phyloP scores from a whole-genome alignment of 2,888 invertebrate species.

The Allophyes oxyacanthae region DNA sequence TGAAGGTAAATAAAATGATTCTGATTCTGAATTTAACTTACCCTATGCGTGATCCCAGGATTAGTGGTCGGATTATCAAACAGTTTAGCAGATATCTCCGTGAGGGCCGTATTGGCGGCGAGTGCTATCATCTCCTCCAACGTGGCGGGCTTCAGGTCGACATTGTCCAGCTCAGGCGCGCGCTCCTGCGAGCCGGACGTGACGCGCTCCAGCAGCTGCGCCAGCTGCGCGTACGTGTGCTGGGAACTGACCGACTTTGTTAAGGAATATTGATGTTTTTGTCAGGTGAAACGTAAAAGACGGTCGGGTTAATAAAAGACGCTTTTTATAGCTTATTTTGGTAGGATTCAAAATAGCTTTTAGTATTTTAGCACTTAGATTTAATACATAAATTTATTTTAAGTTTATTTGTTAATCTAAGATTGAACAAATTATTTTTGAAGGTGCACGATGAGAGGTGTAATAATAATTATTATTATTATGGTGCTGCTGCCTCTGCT shows the following conservation, averaged over 20 bases:
- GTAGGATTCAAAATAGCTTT: no score
- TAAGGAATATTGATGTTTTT: conserved; percentile 40
- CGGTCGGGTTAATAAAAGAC: neutral
- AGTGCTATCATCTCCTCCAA: conserved; percentile 80
- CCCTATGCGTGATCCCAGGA: conserved; percentile 82
- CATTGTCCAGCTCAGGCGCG: conserved; percentile 67
- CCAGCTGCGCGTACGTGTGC: conserved; percentile 93
- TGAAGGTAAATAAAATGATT: no score
- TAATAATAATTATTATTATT: no score
- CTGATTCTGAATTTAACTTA: no score
- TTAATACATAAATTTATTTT: no score
- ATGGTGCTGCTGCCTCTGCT: no score
- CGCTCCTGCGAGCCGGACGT: conserved; percentile 86
- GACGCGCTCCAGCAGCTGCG: conserved; percentile 93
- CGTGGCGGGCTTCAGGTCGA: conserved; percentile 72
- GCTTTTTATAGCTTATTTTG: no score
- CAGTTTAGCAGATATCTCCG: conserved; percentile 74
- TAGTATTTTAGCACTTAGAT: no score
- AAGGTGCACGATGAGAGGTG: no score
- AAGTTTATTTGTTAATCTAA: no score
- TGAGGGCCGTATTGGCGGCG: conserved; percentile 69
- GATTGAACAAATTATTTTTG: no score
- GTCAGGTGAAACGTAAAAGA: neutral
- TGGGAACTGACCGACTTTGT: conserved; percentile 89
- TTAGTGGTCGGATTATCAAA: conserved; percentile 79